These are phyloP conservation scores for Cyprinodon variegatus DNA, from an alignment of 2,113 vertebrate genomes.

Conservation along the genomic window DNA sequence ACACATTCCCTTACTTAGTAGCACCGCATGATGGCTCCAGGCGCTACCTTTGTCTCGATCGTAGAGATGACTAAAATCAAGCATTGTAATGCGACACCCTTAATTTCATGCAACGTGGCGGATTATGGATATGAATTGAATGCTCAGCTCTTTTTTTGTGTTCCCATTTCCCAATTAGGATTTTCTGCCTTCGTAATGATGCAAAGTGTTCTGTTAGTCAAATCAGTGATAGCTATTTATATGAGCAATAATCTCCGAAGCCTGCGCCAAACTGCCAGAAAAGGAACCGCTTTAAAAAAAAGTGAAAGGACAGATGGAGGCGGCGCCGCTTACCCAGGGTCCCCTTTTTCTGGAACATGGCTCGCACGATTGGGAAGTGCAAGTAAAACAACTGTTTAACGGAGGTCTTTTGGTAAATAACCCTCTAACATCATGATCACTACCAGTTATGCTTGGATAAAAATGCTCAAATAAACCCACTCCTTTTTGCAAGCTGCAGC, in stretches of 20 bases:
- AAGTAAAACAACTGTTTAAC: constrained; percentile 44
- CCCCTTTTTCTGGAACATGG: constrained; percentile 46
- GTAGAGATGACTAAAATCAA: constrained; percentile 76
- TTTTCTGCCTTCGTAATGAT: constrained; percentile 83
- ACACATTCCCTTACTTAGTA: constrained; percentile 72
- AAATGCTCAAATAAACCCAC: constrained; percentile 63
- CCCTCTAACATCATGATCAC: constrained; percentile 52
- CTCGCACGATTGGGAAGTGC: constrained; percentile 33
- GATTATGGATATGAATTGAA: constrained; percentile 82
- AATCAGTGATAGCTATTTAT: constrained; percentile 85
- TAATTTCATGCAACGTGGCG: constrained; percentile 81
- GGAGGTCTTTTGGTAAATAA: constrained; percentile 65
- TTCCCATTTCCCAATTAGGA: constrained; percentile 85
- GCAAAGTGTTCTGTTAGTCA: constrained; percentile 79
- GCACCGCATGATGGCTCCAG: constrained; percentile 70
- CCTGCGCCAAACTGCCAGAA: constrained; percentile 72
- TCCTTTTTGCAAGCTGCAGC: constrained; percentile 26
- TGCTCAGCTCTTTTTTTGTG: constrained; percentile 73
- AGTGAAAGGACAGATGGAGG: constrained; percentile 71
- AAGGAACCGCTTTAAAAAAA: constrained; percentile 75
- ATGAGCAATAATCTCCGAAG: constrained; percentile 77
- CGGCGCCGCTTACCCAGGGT: constrained; percentile 59
- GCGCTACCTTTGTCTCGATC: constrained; percentile 81
- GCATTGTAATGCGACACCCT: constrained; percentile 79
- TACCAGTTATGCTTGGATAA: constrained; percentile 59